Base-by-base conservation (phyloP, 2,888 invertebrate genomes). In the Caenorhabditis macrosperma region DNA sequence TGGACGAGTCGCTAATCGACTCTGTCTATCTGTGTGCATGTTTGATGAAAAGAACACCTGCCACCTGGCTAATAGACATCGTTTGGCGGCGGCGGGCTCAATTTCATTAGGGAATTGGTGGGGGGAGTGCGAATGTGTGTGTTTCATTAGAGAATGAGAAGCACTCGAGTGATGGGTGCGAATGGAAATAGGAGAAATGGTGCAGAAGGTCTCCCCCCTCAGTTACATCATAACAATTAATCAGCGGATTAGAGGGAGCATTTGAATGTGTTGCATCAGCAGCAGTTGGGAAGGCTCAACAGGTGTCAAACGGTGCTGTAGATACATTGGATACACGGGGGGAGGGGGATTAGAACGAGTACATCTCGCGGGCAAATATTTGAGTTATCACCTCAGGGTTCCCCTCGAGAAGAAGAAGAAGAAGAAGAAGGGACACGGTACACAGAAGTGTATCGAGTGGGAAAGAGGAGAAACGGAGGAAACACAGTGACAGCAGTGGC, bases 321-420 rank as follows among this genome's bases (percentile, higher is more conserved):
- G 50, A 64, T 33, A n/a, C 30, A 52, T 22, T 50, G 22, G 46
- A 46, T 22, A 46, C 22, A 20, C 2, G 22, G 50, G 17, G 20
- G 17, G 17, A 17, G 28, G 12, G 41, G n/a, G 38, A 22, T 35
- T 35, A 46, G 26, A 17, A 30, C 30, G 22, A 38, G 54, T 61
- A 71, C 55, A 71, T 54, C 71, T 46, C 20, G 44, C 33, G 54
- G 17, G 55, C 55, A 72, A 72, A 72, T 72, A 72, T 72, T 72
- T 72, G 71, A 63, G 24, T 48, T 63, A 63, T 72, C 71, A 72
- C 63, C 28, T 71, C 38, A 3, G n/a, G n/a, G 38, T 12, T 38
- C 12, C 15, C 15, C 38, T 38, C 33, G 33, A 33, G 38, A 2
- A 20, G 20, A 46, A 46, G 6, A 20, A 46, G 12, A 4, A 22